Conservation (phyloP, 2,888 invertebrate genomes). For the Drosophila monieri region DNA sequence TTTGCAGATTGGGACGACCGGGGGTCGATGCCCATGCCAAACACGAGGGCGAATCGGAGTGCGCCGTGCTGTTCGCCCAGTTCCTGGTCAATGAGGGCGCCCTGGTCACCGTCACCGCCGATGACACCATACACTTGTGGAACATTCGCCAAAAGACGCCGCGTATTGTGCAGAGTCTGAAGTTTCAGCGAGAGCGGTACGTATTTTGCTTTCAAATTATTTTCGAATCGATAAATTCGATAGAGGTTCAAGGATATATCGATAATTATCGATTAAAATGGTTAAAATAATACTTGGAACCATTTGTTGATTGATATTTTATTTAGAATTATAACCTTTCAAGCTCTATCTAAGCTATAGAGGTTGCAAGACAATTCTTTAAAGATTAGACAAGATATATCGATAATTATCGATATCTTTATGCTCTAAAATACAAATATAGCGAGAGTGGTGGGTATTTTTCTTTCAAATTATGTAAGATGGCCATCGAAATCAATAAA, state of each 20-base stretch:
- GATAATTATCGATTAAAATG: neutral
- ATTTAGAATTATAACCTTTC: too few species aligned
- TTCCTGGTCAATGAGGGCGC: slow-evolving; percentile 99
- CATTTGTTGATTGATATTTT: too few species aligned
- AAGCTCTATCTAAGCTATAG: too few species aligned
- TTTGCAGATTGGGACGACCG: slow-evolving; percentile 94
- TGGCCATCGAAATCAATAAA: too few species aligned
- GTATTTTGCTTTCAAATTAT: neutral
- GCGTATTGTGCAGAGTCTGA: slow-evolving; percentile 97
- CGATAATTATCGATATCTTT: too few species aligned
- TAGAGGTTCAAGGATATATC: neutral
- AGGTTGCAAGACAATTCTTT: too few species aligned
- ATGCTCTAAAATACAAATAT: too few species aligned
- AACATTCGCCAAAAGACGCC: slow-evolving; percentile 97
- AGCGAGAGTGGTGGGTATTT: slow-evolving; percentile 92
- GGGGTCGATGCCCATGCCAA: slow-evolving; percentile 98
- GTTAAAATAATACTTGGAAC: neutral
- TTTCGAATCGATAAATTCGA: too few species aligned
- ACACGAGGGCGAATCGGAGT: slow-evolving; percentile 88
- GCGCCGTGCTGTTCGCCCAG: slow-evolving; percentile 92
- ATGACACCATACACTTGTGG: slow-evolving; percentile 98
- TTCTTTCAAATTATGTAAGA: too few species aligned
- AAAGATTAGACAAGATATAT: too few species aligned
- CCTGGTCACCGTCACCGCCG: slow-evolving; percentile 96
- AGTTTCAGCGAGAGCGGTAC: slow-evolving; percentile 98